Base-by-base conservation (phyloP, 2,888 invertebrate genomes). In the Cheilosia pagana region DNA sequence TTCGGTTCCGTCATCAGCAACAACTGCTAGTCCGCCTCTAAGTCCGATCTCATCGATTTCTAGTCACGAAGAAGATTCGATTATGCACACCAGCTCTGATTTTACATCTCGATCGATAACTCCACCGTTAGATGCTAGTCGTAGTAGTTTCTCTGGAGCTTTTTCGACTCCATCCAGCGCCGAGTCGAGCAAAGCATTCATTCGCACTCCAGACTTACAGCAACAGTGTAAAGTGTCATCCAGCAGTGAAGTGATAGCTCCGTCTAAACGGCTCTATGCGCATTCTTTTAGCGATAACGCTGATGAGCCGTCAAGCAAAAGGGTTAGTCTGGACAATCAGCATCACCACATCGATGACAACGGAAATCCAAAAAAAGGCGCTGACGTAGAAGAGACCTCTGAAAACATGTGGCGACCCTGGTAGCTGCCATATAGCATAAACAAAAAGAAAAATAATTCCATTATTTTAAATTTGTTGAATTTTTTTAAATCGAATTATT, bases 21-120 rank as follows among this genome's bases (percentile, higher is more conserved):
- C 89, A 8, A 86, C 88, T 28, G 89, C 93, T 77, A 95, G 95
- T 89, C 96, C 96, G 0, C 94, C 95, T 0, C 89, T 95, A 14
- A 96, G 96, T 88, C 96, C 96, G 0, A 91, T 95, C 19, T 95
- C 95, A 0, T 95, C 95, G 52, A 94, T 94, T 53, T 95, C 95
- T 6, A 95, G 95, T 63, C 94, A 94, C 87, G 92, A 93, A 45
- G 93, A 93, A 14, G 95, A 95, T 86, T 95, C 95, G 28, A 90
- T 92, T 1, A 89, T 89, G 87, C 89, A 89, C 19, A 93, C 94
- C 3, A 93, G 89, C 74, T 89, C 94, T 0, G 92, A 92, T 59
- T 88, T 88, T 62, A 78, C 78, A 14, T 93, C 93, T 0, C 93
- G 93, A 87, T 93, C 93, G 87, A 93, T 93, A 0, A 94, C 94